Percentiles rank a stretch among this genome's conserved stretches.
phyloP scores from a whole-genome alignment of 2,888 invertebrate genomes.

The Steromphala cineraria region DNA sequence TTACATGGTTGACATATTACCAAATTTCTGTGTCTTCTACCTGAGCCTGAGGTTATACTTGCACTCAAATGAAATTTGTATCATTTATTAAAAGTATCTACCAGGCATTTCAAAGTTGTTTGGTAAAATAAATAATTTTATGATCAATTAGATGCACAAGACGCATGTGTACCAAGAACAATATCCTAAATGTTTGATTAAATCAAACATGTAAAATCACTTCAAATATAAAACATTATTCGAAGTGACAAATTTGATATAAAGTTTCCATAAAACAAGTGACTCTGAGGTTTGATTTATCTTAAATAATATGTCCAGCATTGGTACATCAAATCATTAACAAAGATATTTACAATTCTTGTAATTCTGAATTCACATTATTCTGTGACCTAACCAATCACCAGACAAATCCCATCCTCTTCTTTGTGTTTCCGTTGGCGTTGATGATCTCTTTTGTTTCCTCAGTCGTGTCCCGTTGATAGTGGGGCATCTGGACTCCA shows the following conservation, averaged over 20 bases:
- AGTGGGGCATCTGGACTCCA: constrained; percentile 73
- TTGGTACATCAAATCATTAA: too few species aligned
- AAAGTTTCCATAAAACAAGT: not conserved
- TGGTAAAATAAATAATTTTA: too few species aligned
- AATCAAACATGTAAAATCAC: not conserved
- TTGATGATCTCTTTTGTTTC: constrained; percentile 67
- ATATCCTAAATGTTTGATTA: not conserved
- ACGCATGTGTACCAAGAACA: not conserved
- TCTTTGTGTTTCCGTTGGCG: constrained; percentile 65
- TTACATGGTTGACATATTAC: not conserved
- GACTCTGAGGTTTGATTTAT: too few species aligned
- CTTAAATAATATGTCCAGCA: too few species aligned
- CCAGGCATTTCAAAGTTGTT: too few species aligned
- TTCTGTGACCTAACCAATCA: constrained; percentile 25
- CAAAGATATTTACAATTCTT: too few species aligned
- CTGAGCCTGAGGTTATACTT: too few species aligned
- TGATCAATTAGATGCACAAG: not conserved
- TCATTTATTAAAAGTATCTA: too few species aligned
- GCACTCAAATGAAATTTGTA: too few species aligned
- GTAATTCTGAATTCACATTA: too few species aligned
- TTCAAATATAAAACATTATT: not conserved
- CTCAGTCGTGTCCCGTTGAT: constrained; percentile 66
- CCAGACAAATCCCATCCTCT: constrained; percentile 74
- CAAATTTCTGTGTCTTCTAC: not conserved
- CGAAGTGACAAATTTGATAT: not conserved